Evolutionary conservation across 2,113 vertebrate genomes (phyloP), one percentile per base, ranked within the genome.

Genomic region (Scortum barcoo): DNA sequence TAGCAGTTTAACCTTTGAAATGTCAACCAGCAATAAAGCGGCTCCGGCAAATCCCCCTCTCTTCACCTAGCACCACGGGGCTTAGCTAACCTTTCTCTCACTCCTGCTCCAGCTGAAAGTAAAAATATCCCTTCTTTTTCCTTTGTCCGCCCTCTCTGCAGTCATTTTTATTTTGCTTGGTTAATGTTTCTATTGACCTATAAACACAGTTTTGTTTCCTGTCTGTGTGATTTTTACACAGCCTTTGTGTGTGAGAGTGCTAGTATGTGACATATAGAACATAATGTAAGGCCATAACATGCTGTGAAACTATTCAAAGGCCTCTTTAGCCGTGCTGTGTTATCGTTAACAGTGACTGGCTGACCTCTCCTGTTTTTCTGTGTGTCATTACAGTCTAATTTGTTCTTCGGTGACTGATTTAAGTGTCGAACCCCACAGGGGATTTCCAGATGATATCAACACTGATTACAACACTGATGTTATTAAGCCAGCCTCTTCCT

Each of bases 1-100:
- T 94, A 94, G 91, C 92, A 94, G 94, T 94, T 95, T 96, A 95
- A 95, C 94, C 95, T 96, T 95, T 95, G 89, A 95, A 96, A 96
- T 95, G 94, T 95, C 94, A 95, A 93, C 90, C 89, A 89, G 89
- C 92, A 93, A 95, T 95, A 93, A 95, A 93, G 89, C 79, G n/a
- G 84, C 90, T 87, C 84, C 78, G 81, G 89, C 89, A 90, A 91
- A 91, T 88, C 93, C 86, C 89, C 78, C 84, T 82, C 85, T 90
- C 83, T 84, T 91, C 91, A 90, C 84, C 87, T 86, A 85, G 70
- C 89, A 90, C 95, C 92, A 91, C 81, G 69, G 93, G 93, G 93
- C 87, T 82, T 33, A 44, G 78, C 81, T 92, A 94, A 95, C 93
- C 93, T 95, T 95, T 95, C 79, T 90, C 87, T 79, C 71, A 48